phyloP scores from a whole-genome alignment of 2,113 vertebrate species.

The Rhynchomys soricoides region DNA sequence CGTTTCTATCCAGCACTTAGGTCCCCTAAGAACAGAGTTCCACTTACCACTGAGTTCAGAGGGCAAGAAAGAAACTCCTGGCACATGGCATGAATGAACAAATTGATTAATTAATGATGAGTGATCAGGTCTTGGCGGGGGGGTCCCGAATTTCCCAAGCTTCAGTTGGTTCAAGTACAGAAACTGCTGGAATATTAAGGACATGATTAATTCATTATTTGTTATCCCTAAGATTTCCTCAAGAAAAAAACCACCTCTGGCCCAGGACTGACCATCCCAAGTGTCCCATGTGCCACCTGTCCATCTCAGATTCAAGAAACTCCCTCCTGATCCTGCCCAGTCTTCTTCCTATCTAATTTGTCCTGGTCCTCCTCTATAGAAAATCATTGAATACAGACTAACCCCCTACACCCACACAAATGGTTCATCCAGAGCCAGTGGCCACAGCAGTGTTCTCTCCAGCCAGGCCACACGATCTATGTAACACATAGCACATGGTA shows the following conservation, averaged over 20 bases:
- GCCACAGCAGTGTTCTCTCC: neutral
- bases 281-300: neutral
- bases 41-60: neutral
- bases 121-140: neutral
- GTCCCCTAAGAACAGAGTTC: neutral
- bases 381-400: neutral
- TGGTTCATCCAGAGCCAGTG: neutral
- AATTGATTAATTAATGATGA: neutral
- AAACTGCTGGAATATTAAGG: too few species aligned
- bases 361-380: neutral
- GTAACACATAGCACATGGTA: too few species aligned
- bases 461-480: too few species aligned
- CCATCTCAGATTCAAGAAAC: neutral
- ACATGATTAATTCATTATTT: rapidly evolving
- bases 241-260: neutral
- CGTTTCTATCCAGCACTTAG: neutral
- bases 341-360: neutral
- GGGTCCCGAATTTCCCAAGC: neutral
- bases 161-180: neutral
- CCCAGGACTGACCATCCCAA: neutral
- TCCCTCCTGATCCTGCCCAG: neutral
- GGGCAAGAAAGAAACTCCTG: neutral
- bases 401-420: neutral
- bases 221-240: neutral
- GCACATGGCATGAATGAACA: neutral